phyloP scores from a whole-genome alignment of 2,888 invertebrate species.

The Mesorhabditis sp. region DNA sequence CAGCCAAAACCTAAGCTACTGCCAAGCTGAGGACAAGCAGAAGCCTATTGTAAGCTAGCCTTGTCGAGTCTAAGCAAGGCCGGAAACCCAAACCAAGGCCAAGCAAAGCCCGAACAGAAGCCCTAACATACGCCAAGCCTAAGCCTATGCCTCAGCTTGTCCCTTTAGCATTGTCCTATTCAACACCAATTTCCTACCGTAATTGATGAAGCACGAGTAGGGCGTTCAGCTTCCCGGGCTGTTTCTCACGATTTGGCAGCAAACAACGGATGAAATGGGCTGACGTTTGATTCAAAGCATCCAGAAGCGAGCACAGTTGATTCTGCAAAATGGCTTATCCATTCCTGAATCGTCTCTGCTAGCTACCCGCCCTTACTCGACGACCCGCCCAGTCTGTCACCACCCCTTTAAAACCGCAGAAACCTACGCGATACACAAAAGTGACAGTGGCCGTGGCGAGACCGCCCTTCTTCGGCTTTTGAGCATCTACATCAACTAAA shows the following conservation, averaged over 20 bases:
- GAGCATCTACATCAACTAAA: slow-evolving; percentile 5
- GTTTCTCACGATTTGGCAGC: slow-evolving; percentile 57
- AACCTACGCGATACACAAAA: slow-evolving; percentile 29
- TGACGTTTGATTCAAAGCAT: slow-evolving; percentile 49
- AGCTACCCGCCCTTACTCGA: neutral
- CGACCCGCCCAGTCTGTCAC: neutral
- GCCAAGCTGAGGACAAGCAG: too few relatives aligned
- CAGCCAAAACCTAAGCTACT: too few relatives aligned
- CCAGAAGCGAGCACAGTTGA: slow-evolving; percentile 50
- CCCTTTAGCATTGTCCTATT: too few relatives aligned
- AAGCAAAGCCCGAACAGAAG: too few relatives aligned
- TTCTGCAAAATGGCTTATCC: slow-evolving; percentile 27
- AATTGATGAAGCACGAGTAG: slow-evolving; percentile 50
- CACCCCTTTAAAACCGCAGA: neutral
- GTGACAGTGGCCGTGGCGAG: slow-evolving; percentile 35
- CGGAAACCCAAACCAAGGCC: too few relatives aligned
- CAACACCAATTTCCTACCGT: slow-evolving; percentile 18
- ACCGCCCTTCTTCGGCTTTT: slow-evolving; percentile 18
- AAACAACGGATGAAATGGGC: slow-evolving; percentile 58
- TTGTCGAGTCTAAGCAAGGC: neutral
- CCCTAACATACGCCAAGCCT: neutral
- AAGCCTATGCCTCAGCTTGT: too few relatives aligned
- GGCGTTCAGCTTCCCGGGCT: slow-evolving; percentile 46
- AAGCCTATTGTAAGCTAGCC: neutral
- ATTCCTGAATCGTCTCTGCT: neutral